These are phyloP conservation scores for Styela plicata DNA, from an alignment of 23 tunicate genomes.

Conservation along the genomic window DNA sequence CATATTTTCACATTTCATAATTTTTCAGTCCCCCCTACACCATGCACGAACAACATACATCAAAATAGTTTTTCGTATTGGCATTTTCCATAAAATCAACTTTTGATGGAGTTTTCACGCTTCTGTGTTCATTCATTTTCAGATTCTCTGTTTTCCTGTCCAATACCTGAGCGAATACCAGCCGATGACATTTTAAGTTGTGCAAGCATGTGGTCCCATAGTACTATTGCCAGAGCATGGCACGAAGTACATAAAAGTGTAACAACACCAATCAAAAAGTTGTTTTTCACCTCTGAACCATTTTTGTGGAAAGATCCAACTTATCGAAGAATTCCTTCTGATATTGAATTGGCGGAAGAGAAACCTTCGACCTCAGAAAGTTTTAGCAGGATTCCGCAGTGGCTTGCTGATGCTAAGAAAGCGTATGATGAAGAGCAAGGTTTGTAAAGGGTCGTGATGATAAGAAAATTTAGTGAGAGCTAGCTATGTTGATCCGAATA, in stretches of 20 bases:
- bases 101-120: too few relatives aligned
- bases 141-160: neutral
- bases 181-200: slow-evolving; percentile 41
- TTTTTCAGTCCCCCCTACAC: too few relatives aligned
- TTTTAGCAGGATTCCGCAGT: neutral
- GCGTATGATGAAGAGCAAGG: neutral
- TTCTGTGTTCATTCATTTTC: too few relatives aligned
- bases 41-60: too few relatives aligned
- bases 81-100: too few relatives aligned
- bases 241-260: slow-evolving; percentile 60
- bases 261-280: slow-evolving; percentile 1
- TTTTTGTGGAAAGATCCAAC: slow-evolving; percentile 42
- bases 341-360: neutral
- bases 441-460: too few relatives aligned
- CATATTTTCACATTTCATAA: too few relatives aligned
- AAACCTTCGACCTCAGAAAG: neutral
- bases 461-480: too few relatives aligned
- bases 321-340: slow-evolving; percentile 44
- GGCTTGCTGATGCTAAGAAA: slow-evolving; percentile 1
- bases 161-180: neutral
- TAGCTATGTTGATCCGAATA: neutral
- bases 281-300: slow-evolving; percentile 6
- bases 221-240: slow-evolving; percentile 39
- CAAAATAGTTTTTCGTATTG: too few relatives aligned
- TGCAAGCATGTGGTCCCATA: slow-evolving; percentile 65